These are phyloP conservation scores for Phymorhynchus buccinoides DNA, from an alignment of 1,140 invertebrate species.

Conservation along the genomic window DNA sequence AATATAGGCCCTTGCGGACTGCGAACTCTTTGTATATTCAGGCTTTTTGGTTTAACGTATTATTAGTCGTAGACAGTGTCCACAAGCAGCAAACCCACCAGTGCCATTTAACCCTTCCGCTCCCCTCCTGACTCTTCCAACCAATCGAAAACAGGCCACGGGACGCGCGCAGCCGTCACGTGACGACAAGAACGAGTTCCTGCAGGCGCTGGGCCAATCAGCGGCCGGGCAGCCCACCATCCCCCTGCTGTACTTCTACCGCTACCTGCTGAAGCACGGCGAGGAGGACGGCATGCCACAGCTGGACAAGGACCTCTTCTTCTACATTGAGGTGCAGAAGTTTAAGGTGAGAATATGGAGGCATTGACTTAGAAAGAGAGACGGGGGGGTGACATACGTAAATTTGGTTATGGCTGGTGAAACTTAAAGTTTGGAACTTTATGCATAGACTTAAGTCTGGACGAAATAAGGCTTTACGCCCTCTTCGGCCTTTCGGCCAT, in stretches of 20 bases:
- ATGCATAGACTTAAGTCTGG: too few species aligned
- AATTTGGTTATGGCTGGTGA: too few species aligned
- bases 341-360: constrained; percentile 65
- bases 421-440: too few species aligned
- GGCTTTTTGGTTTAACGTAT: too few species aligned
- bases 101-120: not conserved
- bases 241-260: constrained; percentile 70
- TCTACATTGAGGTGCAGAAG: constrained; percentile 73
- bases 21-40: constrained; percentile 3
- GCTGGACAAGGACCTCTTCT: constrained; percentile 72
- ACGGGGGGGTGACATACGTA: not conserved
- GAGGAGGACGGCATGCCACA: constrained; percentile 70
- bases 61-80: too few species aligned
- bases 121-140: constrained; percentile 20
- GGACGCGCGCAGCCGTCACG: constrained; percentile 66
- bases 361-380: not conserved
- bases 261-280: constrained; percentile 70
- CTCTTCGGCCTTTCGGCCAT: too few species aligned
- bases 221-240: constrained; percentile 65
- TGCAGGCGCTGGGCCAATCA: constrained; percentile 62
- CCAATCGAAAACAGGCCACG: constrained; percentile 56
- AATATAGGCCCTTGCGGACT: not conserved
- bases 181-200: constrained; percentile 69
- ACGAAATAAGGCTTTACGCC: too few species aligned
- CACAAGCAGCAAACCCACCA: not conserved